Percentiles rank a stretch among this genome's conserved stretches.
Conservation (phyloP, 2,888 invertebrate genomes). For the Metalampra italica region DNA sequence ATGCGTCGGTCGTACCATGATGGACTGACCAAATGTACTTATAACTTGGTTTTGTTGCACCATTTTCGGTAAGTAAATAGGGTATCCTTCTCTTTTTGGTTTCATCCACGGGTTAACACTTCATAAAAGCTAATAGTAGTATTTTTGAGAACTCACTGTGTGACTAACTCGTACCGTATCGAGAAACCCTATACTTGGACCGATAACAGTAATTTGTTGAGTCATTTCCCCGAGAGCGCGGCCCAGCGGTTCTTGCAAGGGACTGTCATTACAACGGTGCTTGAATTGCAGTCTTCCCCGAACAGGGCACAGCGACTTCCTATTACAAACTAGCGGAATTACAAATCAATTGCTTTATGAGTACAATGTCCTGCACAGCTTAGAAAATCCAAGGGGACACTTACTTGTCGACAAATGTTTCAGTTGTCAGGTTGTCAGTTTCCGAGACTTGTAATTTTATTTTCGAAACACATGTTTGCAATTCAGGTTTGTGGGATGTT, state of each 20-base stretch:
- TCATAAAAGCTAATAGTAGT: not conserved
- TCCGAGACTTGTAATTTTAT: no score
- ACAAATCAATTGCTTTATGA: conserved; percentile 21
- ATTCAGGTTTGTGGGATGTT: not conserved
- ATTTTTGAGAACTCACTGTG: conserved; percentile 8
- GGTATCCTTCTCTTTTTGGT: no score
- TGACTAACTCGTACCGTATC: conserved; percentile 23
- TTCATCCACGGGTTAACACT: no score
- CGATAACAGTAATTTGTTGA: conserved; percentile 61
- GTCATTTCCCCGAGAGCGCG: conserved; percentile 49
- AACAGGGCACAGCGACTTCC: conserved; percentile 42
- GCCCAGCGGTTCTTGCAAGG: conserved; percentile 52
- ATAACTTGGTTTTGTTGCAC: no score
- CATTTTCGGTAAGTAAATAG: no score
- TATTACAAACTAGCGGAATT: conserved; percentile 23
- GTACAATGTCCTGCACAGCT: not conserved
- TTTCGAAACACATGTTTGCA: not conserved
- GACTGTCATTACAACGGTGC: conserved; percentile 71
- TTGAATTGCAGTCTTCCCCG: conserved; percentile 48
- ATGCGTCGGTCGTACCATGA: no score
- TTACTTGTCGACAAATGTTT: not conserved
- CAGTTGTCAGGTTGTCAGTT: no score
- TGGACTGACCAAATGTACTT: no score
- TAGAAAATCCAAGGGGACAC: not conserved
- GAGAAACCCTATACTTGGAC: conserved; percentile 30